Base-by-base conservation (phyloP, 2,797 vertebrate genomes). In the Bradypodion pumilum region DNA sequence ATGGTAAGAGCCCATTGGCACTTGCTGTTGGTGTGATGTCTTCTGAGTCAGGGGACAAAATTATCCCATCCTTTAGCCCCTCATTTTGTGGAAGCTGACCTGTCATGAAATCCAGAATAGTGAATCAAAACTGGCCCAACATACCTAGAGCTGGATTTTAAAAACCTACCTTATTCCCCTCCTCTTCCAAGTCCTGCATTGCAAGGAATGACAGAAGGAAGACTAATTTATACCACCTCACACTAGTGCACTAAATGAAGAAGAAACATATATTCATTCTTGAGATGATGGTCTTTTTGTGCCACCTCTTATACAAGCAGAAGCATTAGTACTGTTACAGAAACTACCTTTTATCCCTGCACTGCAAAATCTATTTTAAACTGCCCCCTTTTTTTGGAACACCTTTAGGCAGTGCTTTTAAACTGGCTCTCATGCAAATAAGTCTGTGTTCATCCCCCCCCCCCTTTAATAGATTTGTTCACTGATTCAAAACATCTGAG, bases 401-500 rank as follows among this genome's bases (percentile, higher is more conserved):
- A 15, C 13, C 27, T 49, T 35, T 42, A 27, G 66, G 5, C 40
- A 60, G 23, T 32, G 4, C 40, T 44, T 83, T 40, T 59, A 78
- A 78, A 42, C 5, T 69, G n/a, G 56, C 23, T 83, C 49, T n/a
- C 27, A 44, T 37, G 3, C 16, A 44, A 72, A 10, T 27, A 65
- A 42, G 27, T 74, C 10, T 66, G 21, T 32, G 12, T 7, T 15
- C 56, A 84, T n/a, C 42, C 4, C 1, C 23, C 44, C 68, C 29
- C 80, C 44, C n/a, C n/a, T n/a, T 35, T 74, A 68, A 75, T 59
- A 75, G n/a, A 60, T 75, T 46, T 85, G 76, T 25, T 37, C 29
- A 25, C 37, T 69, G 65, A 80, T 60, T 68, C 62, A 59, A 59
- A 80, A 75, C 49, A 70, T 74, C 32, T 75, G 73, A 81, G 72